Evolutionary conservation across 2,888 invertebrate genomes (phyloP).

Genomic region (Helicoverpa assulta): DNA sequence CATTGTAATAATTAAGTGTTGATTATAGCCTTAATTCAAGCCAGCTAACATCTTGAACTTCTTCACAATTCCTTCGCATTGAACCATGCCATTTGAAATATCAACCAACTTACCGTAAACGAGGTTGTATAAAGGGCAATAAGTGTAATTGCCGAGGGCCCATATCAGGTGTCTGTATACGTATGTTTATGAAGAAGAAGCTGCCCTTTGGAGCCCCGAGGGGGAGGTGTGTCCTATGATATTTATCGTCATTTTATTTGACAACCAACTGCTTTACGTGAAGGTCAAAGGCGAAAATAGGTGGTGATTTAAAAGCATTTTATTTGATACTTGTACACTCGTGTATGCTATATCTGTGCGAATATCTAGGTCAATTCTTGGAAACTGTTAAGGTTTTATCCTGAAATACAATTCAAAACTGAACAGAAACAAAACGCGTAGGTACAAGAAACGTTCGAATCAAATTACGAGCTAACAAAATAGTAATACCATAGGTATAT

Average conservation of each 20-base stretch:
- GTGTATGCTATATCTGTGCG: background rate
- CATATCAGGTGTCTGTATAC: slow-evolving; percentile 41
- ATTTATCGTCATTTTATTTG: slow-evolving; percentile 31
- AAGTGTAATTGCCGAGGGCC: slow-evolving; percentile 16
- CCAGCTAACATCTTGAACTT: too few relatives aligned
- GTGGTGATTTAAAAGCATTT: background rate
- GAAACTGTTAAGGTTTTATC: too few relatives aligned
- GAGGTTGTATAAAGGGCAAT: background rate
- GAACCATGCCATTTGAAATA: background rate
- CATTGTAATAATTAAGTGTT: too few relatives aligned
- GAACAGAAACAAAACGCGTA: slow-evolving; percentile 10
- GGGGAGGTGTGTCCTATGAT: slow-evolving; percentile 3
- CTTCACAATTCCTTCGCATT: too few relatives aligned
- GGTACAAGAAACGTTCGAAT: slow-evolving; percentile 9
- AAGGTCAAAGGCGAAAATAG: background rate
- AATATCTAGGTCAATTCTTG: too few relatives aligned
- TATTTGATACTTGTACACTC: background rate
- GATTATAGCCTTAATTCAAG: too few relatives aligned
- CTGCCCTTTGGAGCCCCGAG: slow-evolving; percentile 12
- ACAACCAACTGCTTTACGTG: background rate
- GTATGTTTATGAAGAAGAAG: slow-evolving; percentile 36
- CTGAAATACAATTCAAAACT: background rate
- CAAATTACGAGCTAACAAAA: slow-evolving; percentile 12
- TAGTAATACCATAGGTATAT: background rate
- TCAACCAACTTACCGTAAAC: background rate